phyloP scores from a whole-genome alignment of 1,140 invertebrate genomes.

The Drosophila santomea region DNA sequence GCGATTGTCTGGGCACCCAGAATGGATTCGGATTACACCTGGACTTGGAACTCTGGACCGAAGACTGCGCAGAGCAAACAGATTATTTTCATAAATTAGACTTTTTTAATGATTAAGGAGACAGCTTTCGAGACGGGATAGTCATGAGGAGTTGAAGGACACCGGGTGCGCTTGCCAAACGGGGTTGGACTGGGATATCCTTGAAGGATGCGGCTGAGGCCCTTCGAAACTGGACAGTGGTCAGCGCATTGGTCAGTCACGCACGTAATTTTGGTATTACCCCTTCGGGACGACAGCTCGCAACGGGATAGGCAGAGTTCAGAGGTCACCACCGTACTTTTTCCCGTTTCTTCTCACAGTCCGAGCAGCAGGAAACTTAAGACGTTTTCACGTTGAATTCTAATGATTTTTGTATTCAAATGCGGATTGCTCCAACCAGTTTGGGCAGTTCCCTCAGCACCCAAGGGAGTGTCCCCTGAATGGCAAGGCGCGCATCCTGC shows the following conservation, averaged over 20 bases:
- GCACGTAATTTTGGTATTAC: constrained; percentile 70
- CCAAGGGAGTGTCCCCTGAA: constrained; percentile 59
- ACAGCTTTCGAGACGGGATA: constrained; percentile 45
- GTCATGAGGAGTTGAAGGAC: constrained; percentile 63
- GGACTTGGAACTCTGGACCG: constrained; percentile 31
- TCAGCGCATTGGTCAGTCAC: constrained; percentile 80
- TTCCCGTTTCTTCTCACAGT: constrained; percentile 79
- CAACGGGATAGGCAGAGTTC: constrained; percentile 70
- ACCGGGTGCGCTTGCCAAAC: constrained; percentile 53
- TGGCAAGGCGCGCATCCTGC: constrained; percentile 37
- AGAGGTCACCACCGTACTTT: constrained; percentile 83
- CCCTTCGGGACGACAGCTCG: constrained; percentile 47
- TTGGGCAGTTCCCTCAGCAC: constrained; percentile 39
- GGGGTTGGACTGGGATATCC: constrained; percentile 42
- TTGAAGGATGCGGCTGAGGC: constrained; percentile 60
- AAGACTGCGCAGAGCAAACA: constrained; percentile 59
- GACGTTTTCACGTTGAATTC: constrained; percentile 79
- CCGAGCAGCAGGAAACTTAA: constrained; percentile 72
- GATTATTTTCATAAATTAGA: constrained; percentile 84
- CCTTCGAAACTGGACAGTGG: constrained; percentile 75
- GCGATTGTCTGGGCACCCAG: constrained; percentile 38
- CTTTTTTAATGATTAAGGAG: constrained; percentile 82
- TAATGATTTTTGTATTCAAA: constrained; percentile 83
- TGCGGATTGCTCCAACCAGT: constrained; percentile 62
- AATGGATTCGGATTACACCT: constrained; percentile 71